Conservation (phyloP, 2,888 invertebrate genomes). For the Luperina nickerlii region DNA sequence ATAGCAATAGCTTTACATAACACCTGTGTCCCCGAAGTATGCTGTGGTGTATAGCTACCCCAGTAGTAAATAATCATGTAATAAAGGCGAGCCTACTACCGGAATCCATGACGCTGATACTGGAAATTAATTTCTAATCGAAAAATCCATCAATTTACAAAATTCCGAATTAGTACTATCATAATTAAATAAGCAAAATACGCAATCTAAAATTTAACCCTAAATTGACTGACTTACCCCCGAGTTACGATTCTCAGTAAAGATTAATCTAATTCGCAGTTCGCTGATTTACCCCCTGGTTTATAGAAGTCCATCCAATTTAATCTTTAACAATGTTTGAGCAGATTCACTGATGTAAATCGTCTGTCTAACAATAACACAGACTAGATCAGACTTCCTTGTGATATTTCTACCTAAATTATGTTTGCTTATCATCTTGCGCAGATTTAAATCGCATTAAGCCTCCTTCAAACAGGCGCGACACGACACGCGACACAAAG, state of each 20-base stretch:
- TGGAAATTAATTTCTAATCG: background rate
- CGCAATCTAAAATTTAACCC: background rate
- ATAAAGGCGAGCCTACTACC: background rate
- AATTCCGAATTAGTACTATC: background rate
- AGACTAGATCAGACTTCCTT: background rate
- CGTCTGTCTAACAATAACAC: background rate
- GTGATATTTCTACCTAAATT: background rate
- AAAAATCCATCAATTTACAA: background rate
- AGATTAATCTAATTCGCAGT: slow-evolving; percentile 15
- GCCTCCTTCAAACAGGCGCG: too few relatives aligned
- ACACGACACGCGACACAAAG: too few relatives aligned
- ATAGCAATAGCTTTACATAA: background rate
- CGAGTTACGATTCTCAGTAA: background rate
- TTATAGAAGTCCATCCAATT: slow-evolving; percentile 10
- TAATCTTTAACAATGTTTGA: slow-evolving; percentile 18
- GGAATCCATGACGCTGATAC: background rate
- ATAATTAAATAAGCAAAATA: background rate
- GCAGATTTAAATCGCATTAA: background rate
- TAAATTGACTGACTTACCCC: too few relatives aligned
- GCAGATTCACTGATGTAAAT: background rate
- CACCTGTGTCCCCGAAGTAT: background rate
- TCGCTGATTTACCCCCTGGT: slow-evolving; percentile 7
- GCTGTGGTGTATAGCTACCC: too few relatives aligned
- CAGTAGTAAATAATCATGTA: background rate
- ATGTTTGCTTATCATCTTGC: background rate